Base-by-base conservation (phyloP, 1,140 invertebrate genomes). In the Diachasma alloeum region DNA sequence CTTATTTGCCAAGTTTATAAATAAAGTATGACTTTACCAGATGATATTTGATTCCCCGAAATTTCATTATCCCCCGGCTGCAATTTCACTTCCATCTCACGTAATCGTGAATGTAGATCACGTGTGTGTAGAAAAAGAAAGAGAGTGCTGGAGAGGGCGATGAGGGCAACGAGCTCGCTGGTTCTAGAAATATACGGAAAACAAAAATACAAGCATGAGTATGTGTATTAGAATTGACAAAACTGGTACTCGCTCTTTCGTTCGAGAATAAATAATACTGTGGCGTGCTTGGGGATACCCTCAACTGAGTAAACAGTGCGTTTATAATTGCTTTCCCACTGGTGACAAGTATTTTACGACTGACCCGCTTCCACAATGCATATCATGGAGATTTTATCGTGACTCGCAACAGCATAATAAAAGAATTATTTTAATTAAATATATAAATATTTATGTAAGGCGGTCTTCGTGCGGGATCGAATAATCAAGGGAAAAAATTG, bases 41-140 rank as follows among this genome's bases (percentile, higher is more conserved):
- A 92, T 44, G 92, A 93, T 74, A 93, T 87, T 86, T 94, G 92
- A 85, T 94, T 94, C 74, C 92, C 91, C 67, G 93, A 92, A 37
- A 93, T 90, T 83, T 94, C 93, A 80, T 94, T 94, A 26, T 87
- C 87, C 2, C 84, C 84, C n/a, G 93, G 92, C 81, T 95, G 94
- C 31, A 95, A 90, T 82, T 91, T 91, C 31, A 94, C 91, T 89
- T 96, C 93, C 93, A 95, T 95, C 84, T 94, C 93, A 74, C 91
- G 92, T 70, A 96, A 90, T 86, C 93, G 93, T 66, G 93, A 94
- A 87, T 94, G 94, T 59, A 96, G 87, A 84, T 95, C 94, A 81
- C 94, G 90, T 56, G 95, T 96, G 90, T 96, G 95, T 68, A 96
- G 90, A 84, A 95, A 95, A 79, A 96, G 92, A 87, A 95, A 96